Conservation (phyloP, 2,113 vertebrate species). For the Rafetus swinhoei region DNA sequence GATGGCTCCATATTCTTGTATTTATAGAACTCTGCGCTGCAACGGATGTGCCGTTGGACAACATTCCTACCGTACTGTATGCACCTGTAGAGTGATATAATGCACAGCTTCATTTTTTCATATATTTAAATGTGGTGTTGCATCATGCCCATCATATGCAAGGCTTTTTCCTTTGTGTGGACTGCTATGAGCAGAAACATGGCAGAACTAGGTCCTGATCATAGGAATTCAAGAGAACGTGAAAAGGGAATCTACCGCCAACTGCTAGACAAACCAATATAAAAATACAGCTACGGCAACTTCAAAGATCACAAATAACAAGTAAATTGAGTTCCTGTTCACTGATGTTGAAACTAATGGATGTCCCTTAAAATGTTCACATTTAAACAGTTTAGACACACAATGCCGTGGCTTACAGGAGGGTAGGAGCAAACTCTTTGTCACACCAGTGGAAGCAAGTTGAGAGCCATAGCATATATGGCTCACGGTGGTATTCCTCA, state of each 20-base stretch:
- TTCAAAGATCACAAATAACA: neutral
- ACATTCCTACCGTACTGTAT: fast-evolving
- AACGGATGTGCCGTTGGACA: neutral
- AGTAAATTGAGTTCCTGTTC: neutral
- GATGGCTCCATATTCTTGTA: fast-evolving
- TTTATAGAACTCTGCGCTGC: neutral
- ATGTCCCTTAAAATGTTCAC: neutral
- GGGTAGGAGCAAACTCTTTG: neutral
- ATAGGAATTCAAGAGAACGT: neutral
- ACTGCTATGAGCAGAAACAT: neutral
- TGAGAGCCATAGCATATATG: constrained; percentile 12
- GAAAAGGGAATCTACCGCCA: neutral
- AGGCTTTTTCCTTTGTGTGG: neutral
- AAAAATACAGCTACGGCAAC: neutral
- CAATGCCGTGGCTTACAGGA: neutral
- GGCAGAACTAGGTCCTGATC: constrained; percentile 7
- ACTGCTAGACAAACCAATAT: neutral
- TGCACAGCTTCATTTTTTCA: neutral
- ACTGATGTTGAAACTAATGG: neutral
- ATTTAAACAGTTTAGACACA: neutral
- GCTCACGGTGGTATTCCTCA: neutral
- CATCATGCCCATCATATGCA: neutral
- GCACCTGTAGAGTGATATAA: fast-evolving
- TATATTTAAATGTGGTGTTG: neutral
- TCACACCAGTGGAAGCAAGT: constrained; percentile 55